Evolutionary conservation across 1,140 invertebrate genomes (phyloP), one percentile per base, ranked within the genome.

Genomic region (Psix sp.): DNA sequence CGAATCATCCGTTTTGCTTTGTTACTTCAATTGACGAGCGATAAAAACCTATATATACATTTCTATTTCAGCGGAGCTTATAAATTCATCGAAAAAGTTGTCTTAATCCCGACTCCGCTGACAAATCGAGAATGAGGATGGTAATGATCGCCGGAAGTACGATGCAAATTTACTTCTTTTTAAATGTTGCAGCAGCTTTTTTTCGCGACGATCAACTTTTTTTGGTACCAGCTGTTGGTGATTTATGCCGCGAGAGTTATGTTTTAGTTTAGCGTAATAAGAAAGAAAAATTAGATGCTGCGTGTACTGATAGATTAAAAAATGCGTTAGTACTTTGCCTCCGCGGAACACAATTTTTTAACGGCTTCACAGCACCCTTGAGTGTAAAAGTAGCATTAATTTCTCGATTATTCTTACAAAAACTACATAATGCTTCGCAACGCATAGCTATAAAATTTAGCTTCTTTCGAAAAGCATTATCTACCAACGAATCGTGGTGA

Each of bases 361-460:
- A 59, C 52, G 38, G 21, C 38, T 59, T 72, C 65, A 63, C 40
- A 72, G 59, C 45, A 51, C 68, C 59, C 68, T 24, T 40, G 59
- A 72, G 68, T 59, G 52, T 31, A 39, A 45, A 31, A 15, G 38
- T 40, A 40, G 52, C 68, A 65, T 65, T 72, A 49, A 72, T 46
- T 63, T 52, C 59, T 57, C 51, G 43, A 65, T 51, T 62, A 56
- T 65, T 29, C 59, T 72, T 72, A 42, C 51, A 63, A 40, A 73
- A 59, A 60, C 60, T 73, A 66, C 48, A 65, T 60, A 65, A 73
- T 52, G 46, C 51, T 65, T 54, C 20, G 68, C 60, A 18, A 43
- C 46, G 20, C 65, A 51, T 72, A 65, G 54, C 59, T 65, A 72
- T 59, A 65, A 65, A 72, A 72, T 72, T 72, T 52, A 72, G 68